A percentile compares a stretch with the other conserved stretches of the same genome.
phyloP scores from a whole-genome alignment of 2,797 vertebrate genomes.

The Centropyge bicolor region DNA sequence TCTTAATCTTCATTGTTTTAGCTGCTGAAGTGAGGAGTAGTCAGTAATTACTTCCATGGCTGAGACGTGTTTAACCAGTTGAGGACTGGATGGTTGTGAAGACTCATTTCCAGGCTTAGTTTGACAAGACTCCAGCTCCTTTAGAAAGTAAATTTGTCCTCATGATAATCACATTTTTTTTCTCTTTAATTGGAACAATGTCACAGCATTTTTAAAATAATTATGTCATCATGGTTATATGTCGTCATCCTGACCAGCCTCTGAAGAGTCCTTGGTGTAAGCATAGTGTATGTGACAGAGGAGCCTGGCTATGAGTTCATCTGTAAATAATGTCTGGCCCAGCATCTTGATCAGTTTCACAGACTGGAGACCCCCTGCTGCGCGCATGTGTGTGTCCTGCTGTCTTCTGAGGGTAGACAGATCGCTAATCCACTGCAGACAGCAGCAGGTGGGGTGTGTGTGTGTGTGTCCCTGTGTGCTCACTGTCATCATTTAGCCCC shows the following conservation, averaged over 20 bases:
- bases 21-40: neutral
- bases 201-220: neutral
- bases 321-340: slow-evolving; percentile 61
- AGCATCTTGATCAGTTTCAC: slow-evolving; percentile 78
- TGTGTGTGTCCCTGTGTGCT: slow-evolving; percentile 58
- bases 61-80: neutral
- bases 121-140: neutral
- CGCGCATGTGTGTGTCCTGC: slow-evolving; percentile 72
- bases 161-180: neutral
- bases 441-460: slow-evolving; percentile 79
- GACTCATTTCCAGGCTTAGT: neutral
- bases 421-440: slow-evolving; percentile 83
- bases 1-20: neutral
- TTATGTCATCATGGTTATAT: too few relatives aligned
- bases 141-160: neutral
- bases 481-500: slow-evolving; percentile 72
- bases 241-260: neutral
- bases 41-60: neutral
- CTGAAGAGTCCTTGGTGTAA: neutral
- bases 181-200: neutral
- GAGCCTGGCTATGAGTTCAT: slow-evolving; percentile 40
- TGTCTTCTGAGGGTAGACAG: slow-evolving; percentile 76
- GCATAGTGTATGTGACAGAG: neutral
- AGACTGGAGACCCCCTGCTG: slow-evolving; percentile 66
- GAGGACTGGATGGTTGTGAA: neutral